Evolutionary conservation across 1,140 invertebrate genomes (phyloP).

Genomic region (Lepidurus arcticus): DNA sequence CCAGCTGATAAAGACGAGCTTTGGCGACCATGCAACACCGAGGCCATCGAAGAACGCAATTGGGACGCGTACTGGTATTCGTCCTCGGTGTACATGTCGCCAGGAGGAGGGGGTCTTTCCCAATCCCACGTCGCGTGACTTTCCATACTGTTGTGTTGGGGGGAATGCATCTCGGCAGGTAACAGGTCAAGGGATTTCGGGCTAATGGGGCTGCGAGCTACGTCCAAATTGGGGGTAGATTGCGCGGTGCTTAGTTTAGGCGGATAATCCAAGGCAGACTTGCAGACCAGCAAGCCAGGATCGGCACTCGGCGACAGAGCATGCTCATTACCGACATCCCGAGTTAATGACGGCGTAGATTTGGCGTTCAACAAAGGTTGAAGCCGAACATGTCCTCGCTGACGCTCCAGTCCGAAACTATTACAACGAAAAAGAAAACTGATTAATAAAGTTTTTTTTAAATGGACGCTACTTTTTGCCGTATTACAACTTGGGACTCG

Average conservation of each 20-base stretch:
- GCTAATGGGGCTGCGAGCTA: neutral
- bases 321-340: neutral
- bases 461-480: neutral
- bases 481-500: too few species aligned
- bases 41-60: slow-evolving; percentile 32
- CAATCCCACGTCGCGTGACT: slow-evolving; percentile 37
- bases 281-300: neutral
- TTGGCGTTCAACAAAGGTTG: slow-evolving; percentile 1
- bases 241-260: neutral
- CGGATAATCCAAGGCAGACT: neutral
- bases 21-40: slow-evolving; percentile 28
- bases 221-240: neutral
- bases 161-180: slow-evolving; percentile 32
- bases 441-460: neutral
- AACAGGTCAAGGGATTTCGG: slow-evolving; percentile 27
- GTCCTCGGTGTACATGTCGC: slow-evolving; percentile 36
- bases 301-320: neutral
- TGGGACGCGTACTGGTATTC: slow-evolving; percentile 34
- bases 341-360: neutral
- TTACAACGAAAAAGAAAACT: neutral
- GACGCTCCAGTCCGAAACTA: neutral
- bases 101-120: slow-evolving; percentile 32
- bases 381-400: neutral
- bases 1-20: slow-evolving; percentile 29
- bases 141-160: slow-evolving; percentile 35